phyloP scores from a whole-genome alignment of 2,113 vertebrate genomes.

The Plotosus lineatus region DNA sequence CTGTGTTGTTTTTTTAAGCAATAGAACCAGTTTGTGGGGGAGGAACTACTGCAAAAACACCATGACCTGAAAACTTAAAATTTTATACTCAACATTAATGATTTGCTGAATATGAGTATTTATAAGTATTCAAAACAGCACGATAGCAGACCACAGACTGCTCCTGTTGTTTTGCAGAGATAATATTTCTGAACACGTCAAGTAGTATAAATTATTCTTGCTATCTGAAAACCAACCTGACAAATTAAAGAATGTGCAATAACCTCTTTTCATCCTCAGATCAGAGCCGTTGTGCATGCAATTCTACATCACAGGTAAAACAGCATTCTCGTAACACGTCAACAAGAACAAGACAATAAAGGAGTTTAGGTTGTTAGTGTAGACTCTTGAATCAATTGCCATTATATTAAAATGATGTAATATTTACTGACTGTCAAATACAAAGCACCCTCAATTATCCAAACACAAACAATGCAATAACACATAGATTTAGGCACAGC shows the following conservation, averaged over 20 bases:
- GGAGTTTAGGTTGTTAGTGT: background rate
- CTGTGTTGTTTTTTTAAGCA: too few relatives aligned
- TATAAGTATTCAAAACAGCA: background rate
- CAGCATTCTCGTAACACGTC: background rate
- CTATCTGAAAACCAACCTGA: constrained; percentile 28
- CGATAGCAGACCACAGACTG: background rate
- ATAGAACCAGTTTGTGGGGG: too few relatives aligned
- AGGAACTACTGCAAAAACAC: constrained; percentile 2
- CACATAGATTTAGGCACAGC: too few relatives aligned
- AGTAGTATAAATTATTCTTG: constrained; percentile 22
- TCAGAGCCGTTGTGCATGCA: background rate
- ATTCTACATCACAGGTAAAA: constrained; percentile 4
- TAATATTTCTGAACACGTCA: constrained; percentile 20
- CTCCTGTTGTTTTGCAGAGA: constrained; percentile 27
- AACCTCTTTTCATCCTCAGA: background rate
- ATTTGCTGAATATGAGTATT: background rate
- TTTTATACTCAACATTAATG: background rate
- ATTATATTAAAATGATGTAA: background rate
- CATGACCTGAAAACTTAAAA: background rate
- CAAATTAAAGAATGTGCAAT: constrained; percentile 16
- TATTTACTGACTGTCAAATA: background rate
- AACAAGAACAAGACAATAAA: constrained; percentile 16
- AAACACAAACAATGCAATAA: background rate
- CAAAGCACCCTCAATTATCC: background rate
- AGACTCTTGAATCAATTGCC: background rate